Percentiles rank a stretch among this genome's conserved stretches.
Conservation (phyloP, 2,113 vertebrate genomes). For the Odocoileus hemionus region DNA sequence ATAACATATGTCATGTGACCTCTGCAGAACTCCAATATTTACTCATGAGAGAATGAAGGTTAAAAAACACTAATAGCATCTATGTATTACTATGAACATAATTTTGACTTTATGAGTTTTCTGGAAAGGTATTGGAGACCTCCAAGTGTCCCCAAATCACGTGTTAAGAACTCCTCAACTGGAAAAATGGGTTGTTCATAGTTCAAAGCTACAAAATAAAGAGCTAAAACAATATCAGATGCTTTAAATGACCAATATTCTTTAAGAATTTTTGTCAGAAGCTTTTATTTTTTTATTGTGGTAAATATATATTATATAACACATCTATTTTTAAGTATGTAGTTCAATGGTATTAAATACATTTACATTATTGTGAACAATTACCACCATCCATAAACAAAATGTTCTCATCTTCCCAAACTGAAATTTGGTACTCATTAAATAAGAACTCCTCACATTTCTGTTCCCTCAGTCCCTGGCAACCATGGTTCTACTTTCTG, state of each 20-base stretch:
- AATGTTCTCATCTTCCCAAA: background rate
- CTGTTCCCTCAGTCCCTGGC: background rate
- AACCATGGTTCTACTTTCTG: background rate
- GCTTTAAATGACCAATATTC: background rate
- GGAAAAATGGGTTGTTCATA: background rate
- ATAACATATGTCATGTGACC: background rate
- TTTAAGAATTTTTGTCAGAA: slow-evolving; percentile 6
- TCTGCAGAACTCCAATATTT: background rate
- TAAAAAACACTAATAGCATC: background rate
- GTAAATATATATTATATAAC: background rate
- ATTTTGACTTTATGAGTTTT: background rate
- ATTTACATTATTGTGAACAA: background rate
- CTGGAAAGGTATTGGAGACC: background rate
- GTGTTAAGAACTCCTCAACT: background rate
- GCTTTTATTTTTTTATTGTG: background rate
- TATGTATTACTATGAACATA: background rate
- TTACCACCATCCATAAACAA: background rate
- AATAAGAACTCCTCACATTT: background rate
- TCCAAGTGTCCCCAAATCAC: background rate
- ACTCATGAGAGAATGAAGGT: background rate
- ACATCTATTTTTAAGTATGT: background rate
- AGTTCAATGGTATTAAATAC: background rate
- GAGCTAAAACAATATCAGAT: slow-evolving; percentile 16
- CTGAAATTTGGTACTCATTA: background rate
- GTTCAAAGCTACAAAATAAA: background rate